Evolutionary conservation across 1,140 invertebrate genomes (phyloP).

Genomic region (Oppia nitens): DNA sequence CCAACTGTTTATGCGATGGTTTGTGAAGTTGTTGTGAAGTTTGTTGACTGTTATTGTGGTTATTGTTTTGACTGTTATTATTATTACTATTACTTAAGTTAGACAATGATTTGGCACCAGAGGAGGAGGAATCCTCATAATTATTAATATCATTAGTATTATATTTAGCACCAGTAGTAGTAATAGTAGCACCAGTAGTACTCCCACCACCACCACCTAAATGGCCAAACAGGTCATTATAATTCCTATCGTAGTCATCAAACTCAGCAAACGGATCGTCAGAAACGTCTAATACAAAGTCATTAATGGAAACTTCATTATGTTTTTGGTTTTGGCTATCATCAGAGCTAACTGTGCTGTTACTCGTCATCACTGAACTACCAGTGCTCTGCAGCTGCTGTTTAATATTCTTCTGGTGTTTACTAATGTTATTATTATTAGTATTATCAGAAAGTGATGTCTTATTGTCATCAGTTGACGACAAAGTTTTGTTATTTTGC

Average conservation of each 20-base stretch:
- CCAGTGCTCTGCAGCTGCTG: too few species aligned
- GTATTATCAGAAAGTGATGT: too few species aligned
- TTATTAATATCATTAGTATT: too few species aligned
- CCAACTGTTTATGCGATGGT: neutral
- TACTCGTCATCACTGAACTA: too few species aligned
- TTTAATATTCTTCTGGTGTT: neutral
- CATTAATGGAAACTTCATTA: neutral
- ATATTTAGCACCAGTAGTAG: neutral
- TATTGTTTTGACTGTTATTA: too few species aligned
- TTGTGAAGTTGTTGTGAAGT: neutral
- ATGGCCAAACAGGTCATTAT: neutral
- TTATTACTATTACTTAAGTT: too few species aligned
- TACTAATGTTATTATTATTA: too few species aligned
- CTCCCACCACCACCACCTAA: neutral
- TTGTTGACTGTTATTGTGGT: too few species aligned
- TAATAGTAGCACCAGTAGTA: too few species aligned
- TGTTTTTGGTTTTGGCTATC: neutral
- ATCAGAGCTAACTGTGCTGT: too few species aligned
- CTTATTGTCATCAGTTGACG: neutral
- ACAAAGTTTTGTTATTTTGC: neutral
- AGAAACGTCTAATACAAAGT: neutral
- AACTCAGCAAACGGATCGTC: neutral
- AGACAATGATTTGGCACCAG: neutral
- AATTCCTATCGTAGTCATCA: neutral
- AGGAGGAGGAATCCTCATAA: neutral